Percentiles rank a stretch among this genome's conserved stretches.
Evolutionary conservation across 2,797 vertebrate genomes (phyloP).

Genomic region (Steatocranus sp.): DNA sequence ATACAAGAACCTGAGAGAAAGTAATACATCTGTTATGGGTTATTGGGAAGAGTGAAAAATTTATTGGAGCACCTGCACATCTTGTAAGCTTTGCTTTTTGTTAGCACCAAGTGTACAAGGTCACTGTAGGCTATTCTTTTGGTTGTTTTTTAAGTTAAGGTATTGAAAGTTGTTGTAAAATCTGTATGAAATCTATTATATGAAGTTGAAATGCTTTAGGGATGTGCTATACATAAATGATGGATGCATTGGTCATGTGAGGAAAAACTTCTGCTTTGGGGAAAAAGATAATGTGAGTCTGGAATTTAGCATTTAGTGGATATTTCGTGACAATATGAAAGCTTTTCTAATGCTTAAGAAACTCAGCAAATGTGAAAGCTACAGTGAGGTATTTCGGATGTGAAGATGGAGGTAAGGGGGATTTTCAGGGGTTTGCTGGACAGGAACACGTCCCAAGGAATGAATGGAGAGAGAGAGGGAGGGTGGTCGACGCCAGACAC

Average conservation of each 20-base stretch:
- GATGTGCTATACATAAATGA: not conserved
- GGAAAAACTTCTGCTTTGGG: not conserved
- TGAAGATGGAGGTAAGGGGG: not conserved
- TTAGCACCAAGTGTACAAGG: not conserved
- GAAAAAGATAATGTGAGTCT: not conserved
- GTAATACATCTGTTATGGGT: not conserved
- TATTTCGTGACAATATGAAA: not conserved
- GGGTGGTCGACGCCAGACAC: slow-evolving; percentile 45
- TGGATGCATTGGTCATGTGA: not conserved
- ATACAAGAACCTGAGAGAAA: not conserved
- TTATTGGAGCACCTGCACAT: not conserved
- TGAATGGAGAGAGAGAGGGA: slow-evolving; percentile 7
- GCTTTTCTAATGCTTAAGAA: not conserved
- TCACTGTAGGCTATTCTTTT: not conserved
- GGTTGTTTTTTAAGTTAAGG: not conserved
- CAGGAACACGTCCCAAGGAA: slow-evolving; percentile 13
- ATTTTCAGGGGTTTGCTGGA: not conserved
- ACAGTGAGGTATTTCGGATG: not conserved
- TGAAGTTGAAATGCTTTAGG: not conserved
- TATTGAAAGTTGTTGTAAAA: not conserved
- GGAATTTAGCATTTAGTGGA: not conserved
- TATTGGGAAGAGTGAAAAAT: not conserved
- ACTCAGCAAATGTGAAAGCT: not conserved
- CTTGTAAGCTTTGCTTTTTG: not conserved
- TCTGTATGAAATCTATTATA: not conserved